A percentile compares a stretch with the other conserved stretches of the same genome.
Conservation (phyloP, 2,113 vertebrate genomes). For the Poicephalus gulielmi region DNA sequence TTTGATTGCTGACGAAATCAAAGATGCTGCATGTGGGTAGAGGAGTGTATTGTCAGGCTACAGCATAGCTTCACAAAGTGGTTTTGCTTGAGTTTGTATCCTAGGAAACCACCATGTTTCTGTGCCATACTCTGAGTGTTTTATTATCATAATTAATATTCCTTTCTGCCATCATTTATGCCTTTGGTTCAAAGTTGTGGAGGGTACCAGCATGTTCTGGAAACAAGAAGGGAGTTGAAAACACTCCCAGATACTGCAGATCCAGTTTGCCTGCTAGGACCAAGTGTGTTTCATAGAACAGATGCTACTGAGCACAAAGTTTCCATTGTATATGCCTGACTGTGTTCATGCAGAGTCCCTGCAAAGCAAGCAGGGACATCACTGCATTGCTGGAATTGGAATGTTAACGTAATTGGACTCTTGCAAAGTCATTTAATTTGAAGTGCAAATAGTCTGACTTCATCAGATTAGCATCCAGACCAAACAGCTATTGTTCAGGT, state of each 20-base stretch:
- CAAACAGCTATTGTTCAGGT: conserved; percentile 12
- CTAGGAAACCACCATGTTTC: background rate
- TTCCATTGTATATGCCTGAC: background rate
- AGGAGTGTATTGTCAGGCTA: background rate
- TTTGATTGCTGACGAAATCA: background rate
- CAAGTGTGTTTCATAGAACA: background rate
- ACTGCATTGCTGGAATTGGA: background rate
- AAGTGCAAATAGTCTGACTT: conserved; percentile 40
- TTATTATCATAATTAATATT: background rate
- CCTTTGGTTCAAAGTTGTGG: background rate
- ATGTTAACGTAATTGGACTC: conserved; percentile 3
- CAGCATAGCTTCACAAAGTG: background rate
- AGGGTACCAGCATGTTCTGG: background rate
- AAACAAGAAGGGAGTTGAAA: background rate
- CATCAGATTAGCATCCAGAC: background rate
- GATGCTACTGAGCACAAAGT: background rate
- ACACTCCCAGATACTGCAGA: background rate
- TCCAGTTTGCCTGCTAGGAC: background rate
- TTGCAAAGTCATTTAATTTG: conserved; percentile 29
- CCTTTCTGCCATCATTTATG: background rate
- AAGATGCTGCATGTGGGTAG: background rate
- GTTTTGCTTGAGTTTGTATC: background rate
- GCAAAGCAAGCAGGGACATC: background rate
- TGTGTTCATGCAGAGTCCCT: background rate
- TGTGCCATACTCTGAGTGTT: background rate